These are phyloP conservation scores for Peromyscus attwateri DNA, from an alignment of 2,797 vertebrate species.

Conservation along the genomic window DNA sequence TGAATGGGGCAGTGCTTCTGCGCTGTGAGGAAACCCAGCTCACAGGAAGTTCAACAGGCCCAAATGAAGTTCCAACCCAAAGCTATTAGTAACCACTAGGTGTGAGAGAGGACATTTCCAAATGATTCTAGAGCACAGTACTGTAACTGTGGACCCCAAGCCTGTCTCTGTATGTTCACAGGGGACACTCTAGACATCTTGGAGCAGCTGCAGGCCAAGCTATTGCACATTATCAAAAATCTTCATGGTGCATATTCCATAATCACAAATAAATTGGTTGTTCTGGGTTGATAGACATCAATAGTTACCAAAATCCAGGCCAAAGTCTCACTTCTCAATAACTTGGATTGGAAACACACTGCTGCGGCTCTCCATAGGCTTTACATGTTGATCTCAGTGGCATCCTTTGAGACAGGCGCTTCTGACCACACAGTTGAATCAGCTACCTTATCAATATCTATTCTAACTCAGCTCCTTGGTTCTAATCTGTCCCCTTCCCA, in stretches of 20 bases:
- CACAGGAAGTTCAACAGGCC: neutral
- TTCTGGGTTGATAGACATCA: neutral
- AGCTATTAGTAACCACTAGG: neutral
- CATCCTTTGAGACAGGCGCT: neutral
- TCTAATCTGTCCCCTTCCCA: neutral
- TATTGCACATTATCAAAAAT: neutral
- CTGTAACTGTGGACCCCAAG: neutral
- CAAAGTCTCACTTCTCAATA: neutral
- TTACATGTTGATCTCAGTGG: accelerated
- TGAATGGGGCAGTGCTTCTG: neutral
- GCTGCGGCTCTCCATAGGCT: neutral
- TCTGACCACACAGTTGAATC: neutral
- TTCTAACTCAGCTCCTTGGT: neutral
- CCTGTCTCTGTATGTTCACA: neutral
- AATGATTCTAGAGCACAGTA: neutral
- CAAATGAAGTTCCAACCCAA: neutral
- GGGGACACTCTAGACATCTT: neutral
- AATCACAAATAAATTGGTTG: neutral
- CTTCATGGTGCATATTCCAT: neutral
- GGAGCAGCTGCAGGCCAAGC: neutral
- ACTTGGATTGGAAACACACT: neutral
- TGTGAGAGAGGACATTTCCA: neutral
- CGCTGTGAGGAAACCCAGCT: neutral
- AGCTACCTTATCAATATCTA: neutral
- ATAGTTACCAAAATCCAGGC: neutral